Percentiles rank a stretch among this genome's conserved stretches.
Conservation (phyloP, 2,888 invertebrate genomes). For the Apodemia hepburni region DNA sequence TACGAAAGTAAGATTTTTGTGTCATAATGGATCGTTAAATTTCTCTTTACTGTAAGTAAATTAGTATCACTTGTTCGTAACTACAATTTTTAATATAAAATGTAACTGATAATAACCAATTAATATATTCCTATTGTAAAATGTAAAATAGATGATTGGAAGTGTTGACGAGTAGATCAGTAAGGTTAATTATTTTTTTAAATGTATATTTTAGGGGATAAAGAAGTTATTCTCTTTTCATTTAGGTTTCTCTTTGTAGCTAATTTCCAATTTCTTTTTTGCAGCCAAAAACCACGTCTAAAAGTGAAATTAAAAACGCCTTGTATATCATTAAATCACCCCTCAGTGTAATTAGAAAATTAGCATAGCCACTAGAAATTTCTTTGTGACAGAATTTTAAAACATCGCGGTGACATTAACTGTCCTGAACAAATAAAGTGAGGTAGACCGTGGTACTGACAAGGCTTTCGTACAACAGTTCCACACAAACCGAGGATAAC, state of each 20-base stretch:
- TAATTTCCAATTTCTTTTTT: background rate
- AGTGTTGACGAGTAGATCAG: no score
- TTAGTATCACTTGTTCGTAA: no score
- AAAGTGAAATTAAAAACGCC: background rate
- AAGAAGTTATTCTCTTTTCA: background rate
- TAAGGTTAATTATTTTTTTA: no score
- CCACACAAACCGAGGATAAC: background rate
- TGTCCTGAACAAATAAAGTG: conserved; percentile 6
- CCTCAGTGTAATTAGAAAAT: conserved; percentile 10
- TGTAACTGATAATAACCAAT: no score
- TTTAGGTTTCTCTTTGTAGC: background rate
- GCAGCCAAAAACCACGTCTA: background rate
- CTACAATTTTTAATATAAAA: no score
- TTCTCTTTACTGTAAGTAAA: no score
- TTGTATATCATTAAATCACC: conserved; percentile 11
- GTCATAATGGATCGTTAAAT: no score
- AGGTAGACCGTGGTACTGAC: background rate
- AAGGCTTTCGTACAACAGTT: background rate
- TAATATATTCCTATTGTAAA: no score
- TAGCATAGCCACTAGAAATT: conserved; percentile 13
- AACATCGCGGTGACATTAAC: conserved; percentile 3
- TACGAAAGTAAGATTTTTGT: no score
- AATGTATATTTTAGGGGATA: no score
- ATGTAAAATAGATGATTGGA: no score
- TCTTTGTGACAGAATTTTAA: conserved; percentile 13